A percentile compares a stretch with the other conserved stretches of the same genome.
Evolutionary conservation across 2,888 invertebrate species (phyloP).

Genomic region (Chirona hameri): DNA sequence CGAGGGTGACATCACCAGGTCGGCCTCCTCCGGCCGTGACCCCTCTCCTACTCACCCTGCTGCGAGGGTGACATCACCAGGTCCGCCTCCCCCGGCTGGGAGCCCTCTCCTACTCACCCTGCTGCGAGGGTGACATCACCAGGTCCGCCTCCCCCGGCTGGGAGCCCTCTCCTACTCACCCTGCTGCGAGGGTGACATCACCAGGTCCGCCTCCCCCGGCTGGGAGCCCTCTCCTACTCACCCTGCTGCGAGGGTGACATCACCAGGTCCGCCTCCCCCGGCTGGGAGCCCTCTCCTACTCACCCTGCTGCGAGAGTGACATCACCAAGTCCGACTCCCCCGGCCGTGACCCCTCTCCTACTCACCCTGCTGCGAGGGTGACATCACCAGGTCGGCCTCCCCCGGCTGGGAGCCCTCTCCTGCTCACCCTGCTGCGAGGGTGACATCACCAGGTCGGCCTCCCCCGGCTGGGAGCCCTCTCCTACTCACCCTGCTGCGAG

Average conservation of each 20-base stretch:
- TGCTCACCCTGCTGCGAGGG: not conserved
- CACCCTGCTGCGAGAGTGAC: slow-evolving; percentile 5
- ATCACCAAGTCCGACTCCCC: not conserved
- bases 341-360: slow-evolving; percentile 33
- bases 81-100: slow-evolving; percentile 27
- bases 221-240: slow-evolving; percentile 32
- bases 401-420: slow-evolving; percentile 33
- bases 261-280: slow-evolving; percentile 4
- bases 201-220: not conserved
- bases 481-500: not conserved
- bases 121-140: slow-evolving; percentile 1
- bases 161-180: slow-evolving; percentile 32
- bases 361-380: slow-evolving; percentile 3
- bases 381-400: slow-evolving; percentile 3
- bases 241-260: slow-evolving; percentile 9
- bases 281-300: slow-evolving; percentile 32
- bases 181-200: slow-evolving; percentile 22
- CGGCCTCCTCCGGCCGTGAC: slow-evolving; percentile 31
- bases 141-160: slow-evolving; percentile 2
- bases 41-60: slow-evolving; percentile 28
- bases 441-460: slow-evolving; percentile 8
- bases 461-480: slow-evolving; percentile 33
- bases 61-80: not conserved
- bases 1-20: not conserved
- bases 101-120: slow-evolving; percentile 31